Percentiles rank a stretch among this genome's conserved stretches.
Evolutionary conservation across 1,140 invertebrate genomes (phyloP).

Genomic region (Bacillus rossius): DNA sequence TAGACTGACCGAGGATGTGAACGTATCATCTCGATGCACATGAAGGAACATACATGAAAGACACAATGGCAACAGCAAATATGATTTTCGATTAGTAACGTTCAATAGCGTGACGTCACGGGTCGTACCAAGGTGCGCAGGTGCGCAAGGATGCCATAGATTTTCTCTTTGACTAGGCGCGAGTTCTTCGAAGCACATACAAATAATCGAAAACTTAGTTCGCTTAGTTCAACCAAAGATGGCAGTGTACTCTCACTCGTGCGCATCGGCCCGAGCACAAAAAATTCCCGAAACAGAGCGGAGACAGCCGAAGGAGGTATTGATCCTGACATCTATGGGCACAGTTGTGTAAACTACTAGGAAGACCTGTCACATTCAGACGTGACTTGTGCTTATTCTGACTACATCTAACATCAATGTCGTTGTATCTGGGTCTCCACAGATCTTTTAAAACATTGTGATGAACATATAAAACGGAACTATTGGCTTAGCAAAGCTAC

Average conservation of each 20-base stretch:
- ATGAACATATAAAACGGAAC: not conserved
- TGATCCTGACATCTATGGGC: not conserved
- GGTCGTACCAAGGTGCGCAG: constrained; percentile 16
- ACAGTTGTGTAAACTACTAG: not conserved
- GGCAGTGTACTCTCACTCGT: not conserved
- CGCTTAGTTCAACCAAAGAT: not conserved
- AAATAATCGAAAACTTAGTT: not conserved
- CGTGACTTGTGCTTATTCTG: not conserved
- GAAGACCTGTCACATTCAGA: not conserved
- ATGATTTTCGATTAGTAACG: constrained; percentile 12
- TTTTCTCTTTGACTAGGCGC: constrained; percentile 14
- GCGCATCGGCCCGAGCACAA: not conserved
- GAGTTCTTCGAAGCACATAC: not conserved
- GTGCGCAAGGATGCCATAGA: constrained; percentile 17
- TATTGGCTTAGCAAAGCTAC: not conserved
- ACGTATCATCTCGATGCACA: not conserved
- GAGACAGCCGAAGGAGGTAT: not conserved
- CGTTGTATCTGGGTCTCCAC: not conserved
- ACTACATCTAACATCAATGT: not conserved
- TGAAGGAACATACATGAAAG: not conserved
- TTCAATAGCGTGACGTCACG: constrained; percentile 19
- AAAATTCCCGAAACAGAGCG: not conserved
- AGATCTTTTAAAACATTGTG: not conserved
- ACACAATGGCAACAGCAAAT: no score
- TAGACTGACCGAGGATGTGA: no score